These are phyloP conservation scores for Xanthia togata DNA, from an alignment of 2,888 invertebrate species.

Conservation along the genomic window DNA sequence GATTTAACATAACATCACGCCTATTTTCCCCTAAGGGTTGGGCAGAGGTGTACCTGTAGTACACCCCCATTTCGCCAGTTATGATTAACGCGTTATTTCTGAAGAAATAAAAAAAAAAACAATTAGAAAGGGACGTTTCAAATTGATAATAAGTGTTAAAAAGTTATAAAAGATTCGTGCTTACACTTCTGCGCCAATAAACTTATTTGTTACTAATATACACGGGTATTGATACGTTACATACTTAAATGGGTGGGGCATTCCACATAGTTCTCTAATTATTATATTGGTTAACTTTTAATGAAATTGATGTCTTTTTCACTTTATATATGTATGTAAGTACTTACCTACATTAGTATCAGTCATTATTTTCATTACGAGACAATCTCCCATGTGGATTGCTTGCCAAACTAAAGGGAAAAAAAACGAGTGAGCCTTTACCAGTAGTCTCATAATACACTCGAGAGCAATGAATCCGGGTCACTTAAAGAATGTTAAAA, in stretches of 20 bases:
- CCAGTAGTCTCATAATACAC: no score
- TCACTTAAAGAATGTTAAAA: no score
- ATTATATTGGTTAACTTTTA: not conserved
- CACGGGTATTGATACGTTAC: not conserved
- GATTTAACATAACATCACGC: no score
- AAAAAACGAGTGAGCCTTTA: not conserved
- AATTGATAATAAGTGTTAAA: not conserved
- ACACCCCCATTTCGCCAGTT: no score
- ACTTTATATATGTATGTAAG: no score
- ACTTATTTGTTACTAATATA: no score
- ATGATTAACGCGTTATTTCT: no score
- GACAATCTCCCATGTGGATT: slow-evolving; percentile 24
- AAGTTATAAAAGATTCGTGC: not conserved
- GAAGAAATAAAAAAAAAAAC: not conserved
- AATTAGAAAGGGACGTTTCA: not conserved
- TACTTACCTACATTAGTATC: no score
- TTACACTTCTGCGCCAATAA: not conserved
- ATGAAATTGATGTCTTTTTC: not conserved
- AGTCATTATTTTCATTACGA: no score
- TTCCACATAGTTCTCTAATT: not conserved
- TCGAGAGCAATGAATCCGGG: no score
- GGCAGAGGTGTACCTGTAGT: no score
- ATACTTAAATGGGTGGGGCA: not conserved
- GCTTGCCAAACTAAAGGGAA: slow-evolving; percentile 20
- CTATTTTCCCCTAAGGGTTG: no score